Base-by-base conservation (phyloP, 2,797 vertebrate species). In the Coregonus sp. region DNA sequence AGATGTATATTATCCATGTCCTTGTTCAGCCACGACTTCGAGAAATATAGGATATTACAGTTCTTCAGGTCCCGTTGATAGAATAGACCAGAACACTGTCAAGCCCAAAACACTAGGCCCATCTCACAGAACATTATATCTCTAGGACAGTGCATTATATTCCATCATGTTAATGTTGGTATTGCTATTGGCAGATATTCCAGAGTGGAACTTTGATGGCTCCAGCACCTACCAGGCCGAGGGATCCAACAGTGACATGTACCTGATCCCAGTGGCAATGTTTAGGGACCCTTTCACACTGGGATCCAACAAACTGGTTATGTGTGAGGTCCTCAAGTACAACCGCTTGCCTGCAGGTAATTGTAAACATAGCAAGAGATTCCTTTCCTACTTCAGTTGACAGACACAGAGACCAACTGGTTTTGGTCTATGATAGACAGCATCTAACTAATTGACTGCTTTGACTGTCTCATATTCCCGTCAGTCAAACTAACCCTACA, bases 301-400 rank as follows among this genome's bases (percentile, higher is more conserved):
- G 5, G 95, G 97, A 83, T 96, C 96, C 54, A 97, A 98, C 92
- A 98, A 98, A 78, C 90, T 98, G 80, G 95, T 98, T 65, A 89
- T 98, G 74, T 98, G 97, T 0, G 96, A 98, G 54, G 97, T 97
- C 76, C 82, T 96, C n/a, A 95, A 96, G 15, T 94, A 94, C 87
- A 93, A 96, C 91, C 89, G 91, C 6, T 81, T 88, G 16, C 94
- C 95, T 0, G 91, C 95, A 87, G 95, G 97, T 97, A 79, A 76
- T 9, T 70, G 37, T 47, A 47, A 70, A 50, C 68, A n/a, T 70
- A 15, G 1, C 5, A 15, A 33, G 29, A 35, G 0, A 33, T 5
- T 7, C 5, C 9, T 37, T 69, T 9, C 6, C 35, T 68, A 15
- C 35, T 31, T 68, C 7, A 33, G 31, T 2, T 14, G 18, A 15